These are phyloP conservation scores for Campaea margaritaria DNA, from an alignment of 2,888 invertebrate species.

Conservation along the genomic window DNA sequence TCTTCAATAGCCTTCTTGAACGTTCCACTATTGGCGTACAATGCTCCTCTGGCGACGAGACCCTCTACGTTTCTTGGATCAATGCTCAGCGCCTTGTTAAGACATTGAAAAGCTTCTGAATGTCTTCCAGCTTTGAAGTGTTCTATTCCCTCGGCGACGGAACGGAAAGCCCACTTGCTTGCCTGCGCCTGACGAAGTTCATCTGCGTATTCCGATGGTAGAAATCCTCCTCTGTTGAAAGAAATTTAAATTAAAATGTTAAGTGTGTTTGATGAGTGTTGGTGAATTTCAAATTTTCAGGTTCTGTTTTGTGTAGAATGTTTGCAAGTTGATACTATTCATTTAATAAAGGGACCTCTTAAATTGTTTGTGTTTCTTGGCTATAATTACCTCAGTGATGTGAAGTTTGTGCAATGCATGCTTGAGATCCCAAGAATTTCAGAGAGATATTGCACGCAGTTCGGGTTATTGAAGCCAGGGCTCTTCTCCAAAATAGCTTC, in stretches of 20 bases:
- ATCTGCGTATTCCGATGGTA: slow-evolving; percentile 92
- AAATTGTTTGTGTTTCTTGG: slow-evolving; percentile 1
- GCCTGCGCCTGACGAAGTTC: slow-evolving; percentile 96
- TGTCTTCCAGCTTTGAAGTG: slow-evolving; percentile 97
- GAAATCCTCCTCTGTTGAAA: slow-evolving; percentile 88
- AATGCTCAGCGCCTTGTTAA: slow-evolving; percentile 96
- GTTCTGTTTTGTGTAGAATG: neutral
- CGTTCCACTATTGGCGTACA: slow-evolving; percentile 97
- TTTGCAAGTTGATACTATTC: neutral
- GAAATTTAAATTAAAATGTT: slow-evolving; percentile 17
- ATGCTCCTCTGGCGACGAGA: slow-evolving; percentile 94
- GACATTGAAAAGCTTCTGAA: slow-evolving; percentile 97
- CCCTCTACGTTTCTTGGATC: slow-evolving; percentile 97
- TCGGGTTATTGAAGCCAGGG: slow-evolving; percentile 95
- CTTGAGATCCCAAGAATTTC: slow-evolving; percentile 90
- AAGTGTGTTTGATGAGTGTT: no score
- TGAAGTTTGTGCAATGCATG: slow-evolving; percentile 88
- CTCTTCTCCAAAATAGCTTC: slow-evolving; percentile 93
- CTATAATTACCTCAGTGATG: slow-evolving; percentile 87
- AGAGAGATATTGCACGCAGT: slow-evolving; percentile 93
- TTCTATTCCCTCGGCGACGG: slow-evolving; percentile 97
- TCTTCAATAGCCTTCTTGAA: slow-evolving; percentile 97
- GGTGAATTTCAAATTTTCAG: no score
- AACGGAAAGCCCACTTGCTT: slow-evolving; percentile 96
- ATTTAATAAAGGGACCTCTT: no score